phyloP scores from a whole-genome alignment of 1,140 invertebrate genomes.

The Apis cerana region DNA sequence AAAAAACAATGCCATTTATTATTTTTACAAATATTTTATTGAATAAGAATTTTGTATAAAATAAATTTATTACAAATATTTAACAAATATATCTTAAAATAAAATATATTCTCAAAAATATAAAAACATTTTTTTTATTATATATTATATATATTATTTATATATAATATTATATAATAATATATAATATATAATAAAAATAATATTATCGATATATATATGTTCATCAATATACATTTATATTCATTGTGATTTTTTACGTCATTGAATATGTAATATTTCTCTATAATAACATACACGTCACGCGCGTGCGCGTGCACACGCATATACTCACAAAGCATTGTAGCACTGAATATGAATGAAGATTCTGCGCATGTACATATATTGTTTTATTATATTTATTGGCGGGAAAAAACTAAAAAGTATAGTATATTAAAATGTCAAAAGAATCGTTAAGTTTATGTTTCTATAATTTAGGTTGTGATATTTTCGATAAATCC shows the following conservation, averaged over 20 bases:
- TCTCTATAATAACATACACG: neutral
- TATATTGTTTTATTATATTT: constrained; percentile 9
- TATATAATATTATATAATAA: neutral
- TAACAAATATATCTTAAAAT: neutral
- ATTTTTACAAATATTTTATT: constrained; percentile 1
- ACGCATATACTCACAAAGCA: no score
- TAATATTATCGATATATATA: neutral
- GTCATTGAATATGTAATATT: neutral
- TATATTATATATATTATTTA: no score
- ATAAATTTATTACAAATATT: constrained; percentile 8
- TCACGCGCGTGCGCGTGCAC: no score
- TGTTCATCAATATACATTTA: neutral
- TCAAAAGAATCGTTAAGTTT: constrained; percentile 62
- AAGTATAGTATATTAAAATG: constrained; percentile 60
- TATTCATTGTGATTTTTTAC: no score
- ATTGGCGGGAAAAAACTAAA: constrained; percentile 67
- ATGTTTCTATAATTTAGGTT: constrained; percentile 68
- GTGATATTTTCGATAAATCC: constrained; percentile 57
- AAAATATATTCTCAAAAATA: constrained; percentile 2
- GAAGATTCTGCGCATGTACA: constrained; percentile 8
- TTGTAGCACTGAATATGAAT: no score
- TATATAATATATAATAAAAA: neutral
- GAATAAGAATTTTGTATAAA: constrained; percentile 4
- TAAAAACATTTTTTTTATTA: neutral
- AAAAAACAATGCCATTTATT: constrained; percentile 1